phyloP scores from a whole-genome alignment of 23 tunicate genomes.

The Halocynthia aurantium region DNA sequence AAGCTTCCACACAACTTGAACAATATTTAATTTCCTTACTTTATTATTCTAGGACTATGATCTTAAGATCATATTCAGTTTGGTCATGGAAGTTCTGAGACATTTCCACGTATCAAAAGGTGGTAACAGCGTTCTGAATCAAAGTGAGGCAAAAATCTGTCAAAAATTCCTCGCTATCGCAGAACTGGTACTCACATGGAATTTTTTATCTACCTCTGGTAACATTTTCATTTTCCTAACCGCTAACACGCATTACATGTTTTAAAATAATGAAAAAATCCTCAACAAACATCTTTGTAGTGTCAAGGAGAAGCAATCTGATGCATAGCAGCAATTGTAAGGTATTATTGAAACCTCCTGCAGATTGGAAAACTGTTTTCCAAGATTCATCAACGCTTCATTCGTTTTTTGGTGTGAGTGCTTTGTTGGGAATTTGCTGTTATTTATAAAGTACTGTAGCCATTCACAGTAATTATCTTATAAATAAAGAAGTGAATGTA shows the following conservation, averaged over 20 bases:
- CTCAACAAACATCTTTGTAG: background rate
- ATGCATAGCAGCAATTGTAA: conserved; percentile 21
- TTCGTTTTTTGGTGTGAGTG: background rate
- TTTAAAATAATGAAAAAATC: background rate
- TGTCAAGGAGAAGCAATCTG: conserved; percentile 12
- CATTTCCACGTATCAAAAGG: conserved; percentile 10
- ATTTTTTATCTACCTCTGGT: conserved; percentile 27
- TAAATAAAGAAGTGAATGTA: too few species aligned
- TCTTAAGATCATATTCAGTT: conserved; percentile 31
- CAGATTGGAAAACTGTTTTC: conserved; percentile 39
- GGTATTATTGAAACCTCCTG: conserved; percentile 41
- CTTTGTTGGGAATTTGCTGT: too few species aligned
- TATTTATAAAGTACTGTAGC: too few species aligned
- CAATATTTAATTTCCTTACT: background rate
- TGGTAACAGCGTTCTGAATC: background rate
- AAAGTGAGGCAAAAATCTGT: conserved; percentile 21
- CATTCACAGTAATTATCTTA: too few species aligned
- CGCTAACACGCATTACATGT: background rate
- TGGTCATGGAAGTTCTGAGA: conserved; percentile 41
- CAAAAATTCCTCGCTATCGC: conserved; percentile 35
- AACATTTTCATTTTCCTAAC: background rate
- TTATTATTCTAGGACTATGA: conserved; percentile 34
- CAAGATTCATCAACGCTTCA: conserved; percentile 17
- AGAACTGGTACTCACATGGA: conserved; percentile 53
- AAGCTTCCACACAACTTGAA: too few species aligned